phyloP scores from a whole-genome alignment of 1,140 invertebrate species.

The Hylyphantes graminicola region DNA sequence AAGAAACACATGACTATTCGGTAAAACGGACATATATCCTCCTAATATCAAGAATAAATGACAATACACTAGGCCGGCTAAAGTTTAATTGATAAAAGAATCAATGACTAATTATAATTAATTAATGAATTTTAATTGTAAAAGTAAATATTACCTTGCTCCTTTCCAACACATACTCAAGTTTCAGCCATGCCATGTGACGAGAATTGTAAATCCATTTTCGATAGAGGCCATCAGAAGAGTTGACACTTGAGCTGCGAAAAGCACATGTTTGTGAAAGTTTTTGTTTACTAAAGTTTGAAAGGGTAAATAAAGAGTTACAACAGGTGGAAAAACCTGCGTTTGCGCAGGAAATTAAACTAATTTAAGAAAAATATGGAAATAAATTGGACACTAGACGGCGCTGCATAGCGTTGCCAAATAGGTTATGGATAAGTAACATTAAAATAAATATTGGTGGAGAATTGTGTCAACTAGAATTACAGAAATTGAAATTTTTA shows the following conservation, averaged over 20 bases:
- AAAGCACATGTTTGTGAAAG: background rate
- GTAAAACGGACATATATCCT: too few species aligned
- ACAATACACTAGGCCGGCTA: too few species aligned
- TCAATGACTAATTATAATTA: too few species aligned
- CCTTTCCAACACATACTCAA: background rate
- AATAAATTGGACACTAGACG: background rate
- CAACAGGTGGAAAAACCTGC: background rate
- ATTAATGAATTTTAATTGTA: too few species aligned
- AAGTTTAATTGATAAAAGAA: too few species aligned
- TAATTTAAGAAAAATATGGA: constrained; percentile 1
- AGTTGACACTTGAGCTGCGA: background rate
- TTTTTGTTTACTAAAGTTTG: background rate
- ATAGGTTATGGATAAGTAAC: too few species aligned
- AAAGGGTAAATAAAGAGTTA: background rate
- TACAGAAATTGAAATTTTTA: too few species aligned
- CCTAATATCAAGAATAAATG: too few species aligned
- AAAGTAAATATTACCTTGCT: background rate
- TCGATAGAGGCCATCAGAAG: background rate
- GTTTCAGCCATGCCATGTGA: constrained; percentile 31
- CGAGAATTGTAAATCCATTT: background rate
- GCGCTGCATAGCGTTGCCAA: background rate
- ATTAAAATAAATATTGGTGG: too few species aligned
- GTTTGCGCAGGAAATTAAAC: constrained; percentile 15
- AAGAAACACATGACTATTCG: too few species aligned
- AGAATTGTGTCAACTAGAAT: too few species aligned